Base-by-base conservation (phyloP, 2,797 vertebrate genomes). In the Calcarius lapponicus region DNA sequence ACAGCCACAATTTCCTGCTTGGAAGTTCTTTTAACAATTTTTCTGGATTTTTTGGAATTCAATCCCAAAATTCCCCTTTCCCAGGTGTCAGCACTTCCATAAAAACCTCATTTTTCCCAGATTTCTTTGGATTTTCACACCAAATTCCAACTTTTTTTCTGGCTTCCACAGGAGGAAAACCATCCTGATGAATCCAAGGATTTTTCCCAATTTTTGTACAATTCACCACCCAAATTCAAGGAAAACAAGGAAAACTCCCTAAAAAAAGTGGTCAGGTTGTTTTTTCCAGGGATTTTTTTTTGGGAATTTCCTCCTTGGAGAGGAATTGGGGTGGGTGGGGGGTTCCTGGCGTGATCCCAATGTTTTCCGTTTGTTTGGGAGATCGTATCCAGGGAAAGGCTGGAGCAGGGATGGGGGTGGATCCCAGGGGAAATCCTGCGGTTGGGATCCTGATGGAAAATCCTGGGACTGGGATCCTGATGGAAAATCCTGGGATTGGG, bases 191-290 rank as follows among this genome's bases (percentile, higher is more conserved):
- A 66, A 51, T 22, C 61, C 71, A 32, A 32, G 10, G 26, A 32
- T 36, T 75, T 58, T 28, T 6, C 31, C 31, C 11, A 2, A 10
- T 42, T 65, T 74, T 66, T 66, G 1, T 4, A 3, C 7, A 21
- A 25, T 6, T 57, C 25, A 8, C 4, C 1, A 0, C 32, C 43
- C 51, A 36, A 31, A 66, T 14, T 9, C 3, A 2, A 9, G 32
- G 1, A 2, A 21, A 74, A 57, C 8, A 21, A 50, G 32, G 26
- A 32, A 66, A 74, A 74, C 1, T 13, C 25, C 36, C 51, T 9
- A 13, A 21, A 72, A 65, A 34, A 47, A 0, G 4, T 19, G 13
- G 4, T 26, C 31, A 19, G 43, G 43, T 42, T 50, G 57, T 48
- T 74, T 50, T 50, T 48, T 25, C 26, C 17, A 32, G 14, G 71